Base-by-base conservation (phyloP, 1,140 invertebrate genomes). In the Ganaspis sp. region DNA sequence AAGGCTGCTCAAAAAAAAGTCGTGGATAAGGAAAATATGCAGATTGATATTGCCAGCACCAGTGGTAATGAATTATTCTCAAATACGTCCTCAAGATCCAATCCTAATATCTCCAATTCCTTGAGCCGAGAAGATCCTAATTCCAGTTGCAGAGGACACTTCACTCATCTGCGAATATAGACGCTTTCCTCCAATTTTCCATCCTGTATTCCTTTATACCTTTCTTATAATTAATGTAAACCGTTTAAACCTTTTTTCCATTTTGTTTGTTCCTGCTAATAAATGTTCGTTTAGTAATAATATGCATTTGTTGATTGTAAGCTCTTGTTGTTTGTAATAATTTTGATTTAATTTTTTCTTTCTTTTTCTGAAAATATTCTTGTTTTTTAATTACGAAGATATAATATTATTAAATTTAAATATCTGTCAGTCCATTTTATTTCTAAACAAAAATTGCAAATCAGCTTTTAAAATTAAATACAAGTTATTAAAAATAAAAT, bases 141-240 rank as follows among this genome's bases (percentile, higher is more conserved):
- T 72, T 45, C n/a, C 9, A 75, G 49, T 69, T 4, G 12, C 3
- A 81, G 73, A 79, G 72, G 70, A 45, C 77, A 82, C 69, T 79
- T 85, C 17, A 76, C 73, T 11, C 83, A 84, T 72, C 85, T 84
- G 9, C 83, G 86, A 72, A 77, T 87, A 79, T 87, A 64, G 15
- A 64, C 8, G 54, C 21, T 21, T 8, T 58, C 54, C 54, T 34
- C 23, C 23, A 64, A 11, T 64, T 8, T 6, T 64, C 26, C 12
- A 64, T 64, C 58, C 58, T 64, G 23, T 34, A 15, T 64, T 64
- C 58, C 58, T 34, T 29, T n/a, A n/a, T 29, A 29, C 21, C 21
- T 15, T 29, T n/a, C 23, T n/a, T 29, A 64, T 12, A 64, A 29
- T 12, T 26, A 64, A 23, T 64, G 58, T 64, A 64, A 64, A 64